A percentile compares a stretch with the other conserved stretches of the same genome.
These are phyloP conservation scores for Palythoa heliodiscus DNA, from an alignment of 92 coral and sea anemone species.

Conservation along the genomic window DNA sequence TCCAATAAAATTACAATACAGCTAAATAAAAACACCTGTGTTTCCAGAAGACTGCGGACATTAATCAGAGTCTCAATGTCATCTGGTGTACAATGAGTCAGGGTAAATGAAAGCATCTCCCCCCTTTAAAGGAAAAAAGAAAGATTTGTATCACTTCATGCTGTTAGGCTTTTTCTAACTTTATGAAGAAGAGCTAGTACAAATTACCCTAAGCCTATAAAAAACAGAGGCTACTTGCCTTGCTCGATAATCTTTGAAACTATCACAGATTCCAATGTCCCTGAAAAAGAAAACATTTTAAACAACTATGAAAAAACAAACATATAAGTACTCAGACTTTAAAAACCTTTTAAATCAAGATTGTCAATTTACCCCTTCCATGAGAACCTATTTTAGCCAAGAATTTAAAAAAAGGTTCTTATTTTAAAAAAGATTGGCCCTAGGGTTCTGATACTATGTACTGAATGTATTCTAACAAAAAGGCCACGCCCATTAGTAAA, in stretches of 20 bases:
- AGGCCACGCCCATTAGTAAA: too few relatives aligned
- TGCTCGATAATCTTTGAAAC: constrained; percentile 67
- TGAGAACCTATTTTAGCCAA: too few relatives aligned
- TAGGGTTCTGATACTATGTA: too few relatives aligned
- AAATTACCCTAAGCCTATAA: neutral
- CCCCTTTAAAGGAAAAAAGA: constrained; percentile 56
- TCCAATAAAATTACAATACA: too few relatives aligned
- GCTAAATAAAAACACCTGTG: constrained; percentile 66
- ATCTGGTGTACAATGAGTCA: constrained; percentile 90
- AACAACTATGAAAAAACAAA: neutral
- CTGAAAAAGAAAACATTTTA: constrained; percentile 25
- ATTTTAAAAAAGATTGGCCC: too few relatives aligned
- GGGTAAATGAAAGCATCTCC: constrained; percentile 82
- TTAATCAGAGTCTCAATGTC: constrained; percentile 78
- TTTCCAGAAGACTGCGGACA: constrained; percentile 84
- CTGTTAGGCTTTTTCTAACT: too few relatives aligned
- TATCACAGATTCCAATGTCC: constrained; percentile 74
- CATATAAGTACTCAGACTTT: neutral
- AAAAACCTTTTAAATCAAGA: too few relatives aligned
- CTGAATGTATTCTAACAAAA: too few relatives aligned
- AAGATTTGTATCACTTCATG: too few relatives aligned
- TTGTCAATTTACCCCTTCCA: too few relatives aligned
- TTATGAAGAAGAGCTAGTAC: too few relatives aligned
- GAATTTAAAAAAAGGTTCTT: too few relatives aligned
- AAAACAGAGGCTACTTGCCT: constrained; percentile 49